Evolutionary conservation across 1,140 invertebrate species (phyloP).

Genomic region (Lepidostoma basale): DNA sequence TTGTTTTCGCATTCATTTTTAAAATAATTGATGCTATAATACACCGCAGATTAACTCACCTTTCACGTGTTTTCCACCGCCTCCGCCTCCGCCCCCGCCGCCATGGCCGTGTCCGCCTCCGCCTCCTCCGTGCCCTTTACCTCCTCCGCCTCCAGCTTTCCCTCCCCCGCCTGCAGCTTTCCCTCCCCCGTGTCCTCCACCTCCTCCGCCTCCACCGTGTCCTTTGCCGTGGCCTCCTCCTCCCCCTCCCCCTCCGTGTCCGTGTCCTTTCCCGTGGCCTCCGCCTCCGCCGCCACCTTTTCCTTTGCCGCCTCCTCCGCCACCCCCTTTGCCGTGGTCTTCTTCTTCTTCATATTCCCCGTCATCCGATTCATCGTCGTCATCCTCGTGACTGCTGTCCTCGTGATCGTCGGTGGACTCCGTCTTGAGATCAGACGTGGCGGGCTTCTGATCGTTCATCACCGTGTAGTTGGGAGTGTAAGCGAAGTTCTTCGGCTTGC

Average conservation of each 20-base stretch:
- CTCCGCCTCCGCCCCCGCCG: conserved; percentile 13
- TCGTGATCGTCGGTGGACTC: not conserved
- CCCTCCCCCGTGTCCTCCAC: not conserved
- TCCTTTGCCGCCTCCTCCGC: conserved; percentile 1
- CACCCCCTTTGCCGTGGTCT: not conserved
- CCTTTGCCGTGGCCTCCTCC: not conserved
- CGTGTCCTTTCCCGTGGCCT: not conserved
- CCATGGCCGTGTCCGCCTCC: conserved; percentile 3
- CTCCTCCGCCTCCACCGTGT: not conserved
- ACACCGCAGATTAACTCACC: no score
- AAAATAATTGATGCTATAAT: no score
- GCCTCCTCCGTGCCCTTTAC: conserved; percentile 37
- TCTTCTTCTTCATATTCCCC: not conserved
- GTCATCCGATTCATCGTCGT: not conserved
- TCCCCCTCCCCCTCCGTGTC: conserved; percentile 1
- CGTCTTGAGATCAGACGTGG: not conserved
- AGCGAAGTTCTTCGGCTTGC: conserved; percentile 4
- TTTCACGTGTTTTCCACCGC: conserved; percentile 33
- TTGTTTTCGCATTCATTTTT: no score
- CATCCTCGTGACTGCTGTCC: not conserved
- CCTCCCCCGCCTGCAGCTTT: conserved; percentile 24
- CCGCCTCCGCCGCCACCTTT: not conserved
- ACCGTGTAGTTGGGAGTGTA: not conserved
- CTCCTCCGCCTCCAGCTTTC: conserved; percentile 35
- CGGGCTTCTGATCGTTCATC: not conserved